Evolutionary conservation across 2,888 invertebrate species (phyloP).

Genomic region (Rotaria magnacalcarata): DNA sequence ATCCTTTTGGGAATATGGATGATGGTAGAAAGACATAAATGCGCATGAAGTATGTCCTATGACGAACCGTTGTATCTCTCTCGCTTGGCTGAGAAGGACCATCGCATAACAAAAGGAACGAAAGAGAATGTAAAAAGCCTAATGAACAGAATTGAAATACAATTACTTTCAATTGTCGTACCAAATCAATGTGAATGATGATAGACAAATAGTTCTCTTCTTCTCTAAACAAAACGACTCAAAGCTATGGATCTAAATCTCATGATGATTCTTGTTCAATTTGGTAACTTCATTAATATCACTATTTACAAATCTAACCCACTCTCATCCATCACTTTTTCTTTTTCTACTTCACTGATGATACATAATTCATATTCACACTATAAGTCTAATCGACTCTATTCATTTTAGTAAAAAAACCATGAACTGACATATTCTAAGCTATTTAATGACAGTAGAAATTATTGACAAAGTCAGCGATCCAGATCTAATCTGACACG

Average conservation of each 20-base stretch:
- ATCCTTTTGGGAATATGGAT: neutral
- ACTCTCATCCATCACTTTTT: neutral
- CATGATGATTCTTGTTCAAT: neutral
- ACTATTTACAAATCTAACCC: neutral
- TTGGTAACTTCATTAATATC: neutral
- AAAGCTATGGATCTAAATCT: neutral
- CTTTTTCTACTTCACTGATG: neutral
- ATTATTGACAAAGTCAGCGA: neutral
- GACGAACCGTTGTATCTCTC: neutral
- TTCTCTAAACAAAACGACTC: too few relatives aligned
- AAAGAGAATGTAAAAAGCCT: too few relatives aligned
- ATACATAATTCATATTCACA: too few relatives aligned
- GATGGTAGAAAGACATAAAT: neutral
- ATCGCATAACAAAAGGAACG: neutral
- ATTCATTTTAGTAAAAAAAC: too few relatives aligned
- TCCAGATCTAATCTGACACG: neutral
- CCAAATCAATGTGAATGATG: neutral
- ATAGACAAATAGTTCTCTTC: neutral
- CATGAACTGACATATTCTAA: too few relatives aligned
- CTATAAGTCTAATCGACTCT: too few relatives aligned
- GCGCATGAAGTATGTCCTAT: neutral
- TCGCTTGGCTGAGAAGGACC: neutral
- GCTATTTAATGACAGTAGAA: too few relatives aligned
- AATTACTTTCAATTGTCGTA: neutral
- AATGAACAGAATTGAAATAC: neutral